Base-by-base conservation (phyloP, 2,113 vertebrate species). In the Phaetusa simplex region DNA sequence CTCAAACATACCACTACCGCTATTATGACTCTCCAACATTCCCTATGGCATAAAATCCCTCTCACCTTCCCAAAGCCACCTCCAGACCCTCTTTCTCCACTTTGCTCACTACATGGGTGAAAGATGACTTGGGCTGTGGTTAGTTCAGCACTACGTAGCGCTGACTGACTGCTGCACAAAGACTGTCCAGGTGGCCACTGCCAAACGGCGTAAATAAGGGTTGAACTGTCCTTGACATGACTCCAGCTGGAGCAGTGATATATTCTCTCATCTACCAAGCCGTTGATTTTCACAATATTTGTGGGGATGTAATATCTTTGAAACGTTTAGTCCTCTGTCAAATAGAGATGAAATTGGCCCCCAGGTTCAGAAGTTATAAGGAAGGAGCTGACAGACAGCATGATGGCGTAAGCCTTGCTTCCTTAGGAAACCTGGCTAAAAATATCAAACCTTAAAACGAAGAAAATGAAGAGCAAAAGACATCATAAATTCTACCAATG, bases 401-500 rank as follows among this genome's bases (percentile, higher is more conserved):
- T 47, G 36, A 76, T 24, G 36, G 52, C 1, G 0, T 82, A 53
- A 93, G 47, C 27, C 34, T 73, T 64, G 59, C 67, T 91, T 93
- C 40, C 47, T 86, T 67, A 45, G 43, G 65, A 86, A 95, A 64
- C n/a, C 12, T 82, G 73, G 52, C 56, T 89, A 70, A 93, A 96
- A 96, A 82, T 73, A 73, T 11, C 62, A 86, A 80, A 80, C 45
- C 42, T 94, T 95, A 94, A 95, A 94, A 96, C 52, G 38, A 83
- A 72, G 74, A 91, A 93, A 93, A 86, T 30, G 8, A 93, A 87
- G 50, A 77, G n/a, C 19, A 89, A 82, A 96, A 90, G 49, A 76
- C 43, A 79, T 62, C 29, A 86, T 87, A 94, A 96, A 92, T 58
- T 86, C 84, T 92, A 59, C n/a, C n/a, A 90, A 42, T 69, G 64